These are phyloP conservation scores for Mesoligia furuncula DNA, from an alignment of 2,888 invertebrate species.

Conservation along the genomic window DNA sequence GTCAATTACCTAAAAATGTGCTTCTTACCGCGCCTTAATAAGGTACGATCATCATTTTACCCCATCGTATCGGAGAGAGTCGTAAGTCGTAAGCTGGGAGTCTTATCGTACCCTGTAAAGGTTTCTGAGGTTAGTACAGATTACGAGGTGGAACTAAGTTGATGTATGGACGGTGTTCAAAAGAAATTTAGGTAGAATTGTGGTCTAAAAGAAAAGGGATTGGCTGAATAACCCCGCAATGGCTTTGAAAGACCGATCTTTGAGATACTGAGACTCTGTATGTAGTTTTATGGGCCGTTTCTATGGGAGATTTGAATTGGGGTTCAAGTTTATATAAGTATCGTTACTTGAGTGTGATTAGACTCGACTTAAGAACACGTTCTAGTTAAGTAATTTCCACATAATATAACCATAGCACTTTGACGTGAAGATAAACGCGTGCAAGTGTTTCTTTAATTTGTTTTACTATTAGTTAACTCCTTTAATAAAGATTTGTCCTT, in stretches of 20 bases:
- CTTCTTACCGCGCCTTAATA: neutral
- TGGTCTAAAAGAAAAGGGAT: slow-evolving; percentile 70
- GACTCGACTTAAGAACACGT: neutral
- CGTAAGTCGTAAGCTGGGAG: neutral
- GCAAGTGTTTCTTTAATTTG: neutral
- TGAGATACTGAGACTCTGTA: slow-evolving; percentile 40
- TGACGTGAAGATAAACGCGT: too few species aligned
- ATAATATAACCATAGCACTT: neutral
- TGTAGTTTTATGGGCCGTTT: slow-evolving; percentile 37
- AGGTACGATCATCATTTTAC: neutral
- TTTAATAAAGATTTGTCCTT: too few species aligned
- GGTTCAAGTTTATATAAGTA: neutral
- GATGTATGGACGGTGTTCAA: slow-evolving; percentile 81
- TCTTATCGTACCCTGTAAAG: slow-evolving; percentile 70
- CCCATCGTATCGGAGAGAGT: slow-evolving; percentile 19
- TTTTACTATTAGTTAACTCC: too few species aligned
- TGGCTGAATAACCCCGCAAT: slow-evolving; percentile 63
- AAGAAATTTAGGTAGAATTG: slow-evolving; percentile 80
- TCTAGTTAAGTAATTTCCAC: neutral
- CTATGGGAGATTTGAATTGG: slow-evolving; percentile 24
- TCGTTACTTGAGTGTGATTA: neutral
- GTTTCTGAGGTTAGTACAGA: slow-evolving; percentile 78
- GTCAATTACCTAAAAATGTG: neutral
- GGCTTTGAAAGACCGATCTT: slow-evolving; percentile 62
- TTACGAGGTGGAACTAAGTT: slow-evolving; percentile 84